Evolutionary conservation across 2,113 vertebrate species (phyloP), one percentile per base, ranked within the genome.

Genomic region (Hippolais icterina): DNA sequence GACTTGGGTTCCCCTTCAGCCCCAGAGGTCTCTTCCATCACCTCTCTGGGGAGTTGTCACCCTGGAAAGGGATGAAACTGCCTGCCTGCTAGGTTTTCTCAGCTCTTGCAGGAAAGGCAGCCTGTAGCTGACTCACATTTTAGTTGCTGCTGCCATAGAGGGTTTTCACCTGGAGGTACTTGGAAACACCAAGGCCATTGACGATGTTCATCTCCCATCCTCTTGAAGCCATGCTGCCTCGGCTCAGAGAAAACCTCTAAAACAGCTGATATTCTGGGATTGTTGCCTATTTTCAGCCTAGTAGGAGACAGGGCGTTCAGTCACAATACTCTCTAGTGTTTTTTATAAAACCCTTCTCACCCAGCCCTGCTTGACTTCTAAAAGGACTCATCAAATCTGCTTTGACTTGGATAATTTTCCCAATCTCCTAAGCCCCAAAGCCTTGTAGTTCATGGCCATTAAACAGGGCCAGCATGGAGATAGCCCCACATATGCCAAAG

Each of bases 171-270:
- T 89, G 65, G 10, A 79, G 47, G 27, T 3, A 21, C 24, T 17
- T 69, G 28, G 56, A 44, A 87, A 39, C 46, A 52, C 41, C 54
- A n/a, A 74, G 24, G 16, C 27, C 37, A 41, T 12, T 19, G 29
- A 29, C n/a, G 46, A 18, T 18, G 5, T 59, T 42, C 59, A 53
- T 28, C 56, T 87, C 28, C 66, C 17, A 42, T 49, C 4, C 12
- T 16, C n/a, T 60, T 1, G 0, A 57, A 75, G 28, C 25, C 42
- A 35, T 2, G 4, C n/a, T 57, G 10, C 23, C 10, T 23, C 49
- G 59, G 49, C 41, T n/a, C 17, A 66, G 11, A 42, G 28, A 57
- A 88, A 79, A 60, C 5, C 53, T 27, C 15, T 69, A 44, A 75
- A 74, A 4, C 14, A 7, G 6, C 25, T 19, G 9, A 41, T 37